These are phyloP conservation scores for Tricholauxania praeusta DNA, from an alignment of 2,888 invertebrate genomes.

Conservation along the genomic window DNA sequence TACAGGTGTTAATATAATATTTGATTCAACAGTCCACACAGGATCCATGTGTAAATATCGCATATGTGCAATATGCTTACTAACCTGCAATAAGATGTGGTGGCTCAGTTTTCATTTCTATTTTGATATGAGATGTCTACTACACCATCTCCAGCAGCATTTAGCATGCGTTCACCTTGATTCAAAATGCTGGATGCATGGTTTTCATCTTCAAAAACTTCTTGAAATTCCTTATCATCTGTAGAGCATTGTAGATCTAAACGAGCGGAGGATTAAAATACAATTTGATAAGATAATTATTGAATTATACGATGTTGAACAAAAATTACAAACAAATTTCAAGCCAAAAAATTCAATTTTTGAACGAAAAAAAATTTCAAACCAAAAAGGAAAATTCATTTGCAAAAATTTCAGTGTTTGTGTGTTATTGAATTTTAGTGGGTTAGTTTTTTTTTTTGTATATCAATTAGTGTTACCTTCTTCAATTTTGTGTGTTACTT, in stretches of 20 bases:
- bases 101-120: slow-evolving; percentile 58
- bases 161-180: slow-evolving; percentile 63
- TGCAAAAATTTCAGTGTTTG: slow-evolving; percentile 31
- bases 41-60: too few relatives aligned
- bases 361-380: slow-evolving; percentile 2
- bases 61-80: too few relatives aligned
- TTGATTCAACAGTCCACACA: too few relatives aligned
- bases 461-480: slow-evolving; percentile 72
- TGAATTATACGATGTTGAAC: too few relatives aligned
- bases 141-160: slow-evolving; percentile 31
- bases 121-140: slow-evolving; percentile 59
- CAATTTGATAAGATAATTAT: too few relatives aligned
- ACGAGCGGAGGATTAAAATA: too few relatives aligned
- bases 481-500: slow-evolving; percentile 74
- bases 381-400: slow-evolving; percentile 18
- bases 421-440: slow-evolving; percentile 38
- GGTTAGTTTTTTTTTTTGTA: slow-evolving; percentile 42
- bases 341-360: not conserved
- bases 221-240: too few relatives aligned
- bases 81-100: slow-evolving; percentile 57
- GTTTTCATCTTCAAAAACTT: slow-evolving; percentile 70
- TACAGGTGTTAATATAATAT: too few relatives aligned
- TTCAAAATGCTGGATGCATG: slow-evolving; percentile 68
- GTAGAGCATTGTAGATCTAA: too few relatives aligned
- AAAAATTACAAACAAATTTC: not conserved